phyloP scores from a whole-genome alignment of 2,113 vertebrate species.

The Heterochromis multidens region DNA sequence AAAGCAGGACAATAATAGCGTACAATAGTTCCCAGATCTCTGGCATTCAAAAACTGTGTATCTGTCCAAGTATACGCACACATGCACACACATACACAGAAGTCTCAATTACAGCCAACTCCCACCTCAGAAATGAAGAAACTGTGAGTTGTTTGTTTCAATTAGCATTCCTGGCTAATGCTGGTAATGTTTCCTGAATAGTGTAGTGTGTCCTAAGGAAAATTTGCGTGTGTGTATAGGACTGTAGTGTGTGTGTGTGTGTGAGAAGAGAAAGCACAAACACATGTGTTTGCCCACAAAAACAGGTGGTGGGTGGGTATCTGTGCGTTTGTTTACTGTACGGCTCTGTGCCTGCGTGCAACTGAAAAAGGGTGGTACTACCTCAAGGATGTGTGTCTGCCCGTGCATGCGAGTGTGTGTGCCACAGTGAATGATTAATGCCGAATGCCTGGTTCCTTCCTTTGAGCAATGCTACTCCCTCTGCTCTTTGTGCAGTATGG shows the following conservation, averaged over 20 bases:
- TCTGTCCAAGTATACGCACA: background rate
- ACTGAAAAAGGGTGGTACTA: conserved; percentile 32
- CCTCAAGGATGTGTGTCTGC: background rate
- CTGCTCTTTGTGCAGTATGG: conserved; percentile 36
- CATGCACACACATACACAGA: conserved; percentile 17
- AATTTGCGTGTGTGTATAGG: background rate
- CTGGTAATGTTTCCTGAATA: conserved; percentile 70
- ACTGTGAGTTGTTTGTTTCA: conserved; percentile 69
- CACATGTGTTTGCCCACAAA: conserved; percentile 16
- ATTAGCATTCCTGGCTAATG: conserved; percentile 75
- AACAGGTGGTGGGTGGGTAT: conserved; percentile 52
- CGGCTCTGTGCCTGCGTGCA: conserved; percentile 25
- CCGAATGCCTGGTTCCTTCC: conserved; percentile 49
- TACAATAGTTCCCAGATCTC: conserved; percentile 63
- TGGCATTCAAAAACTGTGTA: conserved; percentile 24
- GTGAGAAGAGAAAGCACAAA: background rate
- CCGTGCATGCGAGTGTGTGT: background rate
- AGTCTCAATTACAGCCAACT: conserved; percentile 44
- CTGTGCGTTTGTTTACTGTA: conserved; percentile 43
- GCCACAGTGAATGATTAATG: conserved; percentile 49
- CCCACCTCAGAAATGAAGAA: conserved; percentile 58
- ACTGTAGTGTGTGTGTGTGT: background rate
- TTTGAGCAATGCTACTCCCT: conserved; percentile 23
- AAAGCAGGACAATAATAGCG: conserved; percentile 49
- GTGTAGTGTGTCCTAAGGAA: conserved; percentile 35